These are phyloP conservation scores for Phylloscopus trochiloides DNA, from an alignment of 2,113 vertebrate genomes.

Conservation along the genomic window DNA sequence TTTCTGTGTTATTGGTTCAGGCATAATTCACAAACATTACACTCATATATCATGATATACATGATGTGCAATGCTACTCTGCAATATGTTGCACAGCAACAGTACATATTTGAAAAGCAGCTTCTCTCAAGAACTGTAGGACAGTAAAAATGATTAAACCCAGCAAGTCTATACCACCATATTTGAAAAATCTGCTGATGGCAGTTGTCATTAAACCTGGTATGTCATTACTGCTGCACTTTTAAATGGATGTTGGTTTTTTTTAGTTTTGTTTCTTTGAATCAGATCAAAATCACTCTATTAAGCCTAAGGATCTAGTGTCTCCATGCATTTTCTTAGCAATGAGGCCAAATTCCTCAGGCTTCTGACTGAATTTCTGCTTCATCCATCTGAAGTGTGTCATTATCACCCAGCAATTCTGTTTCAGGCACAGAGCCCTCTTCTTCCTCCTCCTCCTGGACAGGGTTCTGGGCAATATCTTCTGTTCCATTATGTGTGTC, in stretches of 20 bases:
- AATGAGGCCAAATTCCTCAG: conserved; percentile 48
- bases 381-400: conserved; percentile 81
- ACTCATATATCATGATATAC: conserved; percentile 53
- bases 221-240: conserved; percentile 1
- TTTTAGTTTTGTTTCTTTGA: neutral
- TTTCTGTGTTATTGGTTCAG: neutral
- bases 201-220: neutral
- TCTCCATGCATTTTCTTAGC: neutral
- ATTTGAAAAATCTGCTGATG: neutral
- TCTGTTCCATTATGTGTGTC: conserved; percentile 74
- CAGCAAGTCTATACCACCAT: neutral
- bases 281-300: neutral
- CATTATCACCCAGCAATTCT: conserved; percentile 88
- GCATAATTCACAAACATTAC: conserved; percentile 21
- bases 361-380: conserved; percentile 80
- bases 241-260: neutral
- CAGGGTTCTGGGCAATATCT: conserved; percentile 74
- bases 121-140: conserved; percentile 51
- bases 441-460: conserved; percentile 80
- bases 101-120: conserved; percentile 64
- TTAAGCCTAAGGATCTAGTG: neutral
- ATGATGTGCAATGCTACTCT: conserved; percentile 68
- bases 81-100: conserved; percentile 67
- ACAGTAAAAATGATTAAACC: conserved; percentile 36
- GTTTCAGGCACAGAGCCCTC: conserved; percentile 86